Evolutionary conservation across 2,113 vertebrate species (phyloP), one percentile per base, ranked within the genome.

Genomic region (Paedocypris sp.): DNA sequence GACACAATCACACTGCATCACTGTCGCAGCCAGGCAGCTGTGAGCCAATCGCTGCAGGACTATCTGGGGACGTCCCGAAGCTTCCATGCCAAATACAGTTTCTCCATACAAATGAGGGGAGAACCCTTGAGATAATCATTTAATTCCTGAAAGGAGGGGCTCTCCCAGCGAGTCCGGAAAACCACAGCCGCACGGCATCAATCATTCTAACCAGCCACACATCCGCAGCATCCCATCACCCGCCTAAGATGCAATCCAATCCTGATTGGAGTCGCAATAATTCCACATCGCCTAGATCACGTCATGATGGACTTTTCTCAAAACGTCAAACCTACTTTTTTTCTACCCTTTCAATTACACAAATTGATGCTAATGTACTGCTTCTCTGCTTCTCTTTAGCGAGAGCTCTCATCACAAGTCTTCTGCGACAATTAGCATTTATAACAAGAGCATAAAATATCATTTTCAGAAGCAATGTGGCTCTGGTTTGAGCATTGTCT

Each of bases 41-140:
- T 41, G 62, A 57, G 48, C 49, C 53, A 53, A 61, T 49, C 47
- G 19, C 49, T 18, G 22, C 47, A 31, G 31, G 57, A 28, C 38
- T 53, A 32, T 20, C 58, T 50, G 45, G 46, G 46, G 64, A 20
- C 28, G 6, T 47, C 29, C 53, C 19, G 19, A 38, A 42, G 60
- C 43, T 49, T 15, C 42, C 46, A 26, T 11, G 35, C 52, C 41
- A 38, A 62, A 51, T 45, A 32, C 41, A 12, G 43, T 59, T 67
- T 28, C 31, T 58, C 52, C 62, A 66, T 51, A 59, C 54, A 63
- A 62, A 47, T 25, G 29, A 61, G 36, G 66, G 62, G 69, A 79
- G 70, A 57, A 71, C 71, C 64, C 33, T 66, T 59, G 65, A 73
- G 64, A 75, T 69, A 49, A 54, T 43, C 46, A 67, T 70, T 74